A percentile compares a stretch with the other conserved stretches of the same genome.
These are phyloP conservation scores for Opisthocomus hoazin DNA, from an alignment of 2,113 vertebrate species.

Conservation along the genomic window DNA sequence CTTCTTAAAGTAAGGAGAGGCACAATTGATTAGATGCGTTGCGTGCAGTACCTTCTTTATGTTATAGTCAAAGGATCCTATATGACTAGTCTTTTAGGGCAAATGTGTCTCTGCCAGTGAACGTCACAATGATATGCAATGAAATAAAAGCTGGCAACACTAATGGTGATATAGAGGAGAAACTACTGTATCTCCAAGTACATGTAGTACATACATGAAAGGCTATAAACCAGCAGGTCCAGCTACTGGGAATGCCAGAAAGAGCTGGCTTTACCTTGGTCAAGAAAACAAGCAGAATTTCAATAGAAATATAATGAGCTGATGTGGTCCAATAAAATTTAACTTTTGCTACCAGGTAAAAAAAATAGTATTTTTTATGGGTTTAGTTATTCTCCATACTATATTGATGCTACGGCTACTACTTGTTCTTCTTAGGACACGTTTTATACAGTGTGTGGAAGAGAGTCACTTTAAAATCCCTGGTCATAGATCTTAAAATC, in stretches of 20 bases:
- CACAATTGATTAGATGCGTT: background rate
- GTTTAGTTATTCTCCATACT: background rate
- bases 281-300: background rate
- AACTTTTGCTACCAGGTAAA: background rate
- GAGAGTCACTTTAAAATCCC: background rate
- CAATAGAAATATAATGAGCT: background rate
- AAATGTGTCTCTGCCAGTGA: background rate
- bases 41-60: background rate
- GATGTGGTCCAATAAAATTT: background rate
- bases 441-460: background rate
- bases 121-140: background rate
- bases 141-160: background rate
- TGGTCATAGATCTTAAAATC: background rate
- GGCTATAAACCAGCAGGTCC: background rate
- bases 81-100: background rate
- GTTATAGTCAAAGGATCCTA: background rate
- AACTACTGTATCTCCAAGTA: background rate
- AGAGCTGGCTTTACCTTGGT: background rate
- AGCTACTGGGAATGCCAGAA: background rate
- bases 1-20: background rate
- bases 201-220: background rate
- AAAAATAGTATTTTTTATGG: background rate
- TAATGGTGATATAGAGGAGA: background rate
- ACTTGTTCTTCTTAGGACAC: background rate
- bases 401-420: background rate